Base-by-base conservation (phyloP, 2,113 vertebrate species). In the Climacteris rufus region DNA sequence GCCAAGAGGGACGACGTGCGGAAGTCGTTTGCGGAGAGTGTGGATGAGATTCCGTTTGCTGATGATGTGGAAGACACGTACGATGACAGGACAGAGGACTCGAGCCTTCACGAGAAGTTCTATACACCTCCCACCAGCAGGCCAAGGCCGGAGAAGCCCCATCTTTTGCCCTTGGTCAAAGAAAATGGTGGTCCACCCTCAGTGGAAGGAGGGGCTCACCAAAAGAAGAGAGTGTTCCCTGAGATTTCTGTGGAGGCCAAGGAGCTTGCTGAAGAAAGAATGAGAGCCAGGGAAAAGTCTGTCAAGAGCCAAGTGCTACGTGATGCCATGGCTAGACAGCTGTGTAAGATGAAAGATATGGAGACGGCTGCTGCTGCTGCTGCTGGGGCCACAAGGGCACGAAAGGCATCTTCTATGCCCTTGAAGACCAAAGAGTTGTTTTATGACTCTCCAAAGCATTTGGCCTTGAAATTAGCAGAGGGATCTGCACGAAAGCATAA, bases 41-140 rank as follows among this genome's bases (percentile, higher is more conserved):
- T 99, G 70, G 99, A 99, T 18, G 99, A 99, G 96, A 99, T 99
- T 89, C 99, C 99, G 0, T 99, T 99, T 71, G 99, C 99, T 0
- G 99, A 99, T 4, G 99, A 99, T 0, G 99, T 99, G 42, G 99
- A 99, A 49, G 99, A 99, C 83, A 98, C 98, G 0, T 99, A 98
- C 0, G 99, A 99, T 25, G 99, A 99, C 65, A 98, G 97, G 57
- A 99, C 98, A 0, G 99, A 99, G 56, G 98, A 99, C 81, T 98
- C 98, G 0, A 99, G 98, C 92, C 89, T 96, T 54, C 98, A 98
- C 8, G 98, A 99, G 81, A 98, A 85, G 80, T 99, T 98, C 96
- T 98, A 98, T 50, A 99, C 99, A 0, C 99, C 99, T 5, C 98
- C 99, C 13, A 98, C 98, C 53, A 99, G 98, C 87, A 98, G 96